Evolutionary conservation across 2,113 vertebrate species (phyloP).

Genomic region (Cyprinodon variegatus): DNA sequence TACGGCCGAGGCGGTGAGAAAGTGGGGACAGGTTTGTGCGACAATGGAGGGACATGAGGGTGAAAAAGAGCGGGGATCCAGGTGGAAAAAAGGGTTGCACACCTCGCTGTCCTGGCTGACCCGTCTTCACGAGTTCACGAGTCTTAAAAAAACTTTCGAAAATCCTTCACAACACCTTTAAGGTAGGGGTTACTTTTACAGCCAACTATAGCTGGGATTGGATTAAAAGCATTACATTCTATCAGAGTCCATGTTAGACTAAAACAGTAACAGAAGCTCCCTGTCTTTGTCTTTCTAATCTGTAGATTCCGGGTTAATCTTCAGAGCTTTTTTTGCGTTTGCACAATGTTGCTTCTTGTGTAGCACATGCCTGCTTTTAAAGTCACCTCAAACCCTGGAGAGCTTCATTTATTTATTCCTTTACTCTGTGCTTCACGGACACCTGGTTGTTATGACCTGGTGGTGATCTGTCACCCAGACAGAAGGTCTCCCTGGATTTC

Average conservation of each 20-base stretch:
- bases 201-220: background rate
- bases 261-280: slow-evolving; percentile 5
- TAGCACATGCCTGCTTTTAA: background rate
- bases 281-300: slow-evolving; percentile 16
- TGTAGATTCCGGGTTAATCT: slow-evolving; percentile 3
- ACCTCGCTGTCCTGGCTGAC: too few relatives aligned
- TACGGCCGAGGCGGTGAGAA: too few relatives aligned
- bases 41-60: too few relatives aligned
- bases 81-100: too few relatives aligned
- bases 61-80: too few relatives aligned
- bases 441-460: slow-evolving; percentile 15
- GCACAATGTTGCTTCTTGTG: background rate
- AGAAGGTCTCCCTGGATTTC: slow-evolving; percentile 30
- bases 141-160: too few relatives aligned
- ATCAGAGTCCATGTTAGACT: background rate
- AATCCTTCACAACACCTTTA: too few relatives aligned
- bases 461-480: slow-evolving; percentile 12
- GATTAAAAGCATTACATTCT: background rate
- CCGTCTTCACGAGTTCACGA: too few relatives aligned
- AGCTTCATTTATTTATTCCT: slow-evolving; percentile 16
- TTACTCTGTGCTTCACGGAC: slow-evolving; percentile 4
- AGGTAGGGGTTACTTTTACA: background rate
- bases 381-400: slow-evolving; percentile 1
- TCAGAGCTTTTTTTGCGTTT: background rate
- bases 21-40: too few relatives aligned